These are phyloP conservation scores for Catostylus mosaicus DNA, from an alignment of 30 jellyfish, hydroid and myxozoan species.

Conservation along the genomic window DNA sequence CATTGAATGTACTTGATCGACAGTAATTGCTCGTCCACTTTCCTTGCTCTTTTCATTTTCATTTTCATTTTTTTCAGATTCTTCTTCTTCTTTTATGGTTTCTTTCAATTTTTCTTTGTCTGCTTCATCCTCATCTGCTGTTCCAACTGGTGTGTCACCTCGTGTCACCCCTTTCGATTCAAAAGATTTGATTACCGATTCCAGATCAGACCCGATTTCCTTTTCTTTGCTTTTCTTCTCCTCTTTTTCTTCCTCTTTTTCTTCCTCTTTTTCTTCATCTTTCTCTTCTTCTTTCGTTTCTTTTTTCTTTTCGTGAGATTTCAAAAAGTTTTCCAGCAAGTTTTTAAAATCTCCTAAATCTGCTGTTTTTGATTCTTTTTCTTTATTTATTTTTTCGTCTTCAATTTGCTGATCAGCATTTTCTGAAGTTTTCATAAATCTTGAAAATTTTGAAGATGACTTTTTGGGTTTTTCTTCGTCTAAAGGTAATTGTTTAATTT, in stretches of 20 bases:
- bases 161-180: conserved; percentile 11
- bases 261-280: too few relatives aligned
- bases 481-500: conserved; percentile 9
- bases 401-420: not conserved
- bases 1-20: conserved; percentile 56
- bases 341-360: conserved; percentile 12
- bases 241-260: too few relatives aligned
- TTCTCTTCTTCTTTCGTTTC: not conserved
- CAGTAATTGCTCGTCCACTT: not conserved
- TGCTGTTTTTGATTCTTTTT: not conserved
- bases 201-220: conserved; percentile 8
- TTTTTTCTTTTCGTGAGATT: not conserved
- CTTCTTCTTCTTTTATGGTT: not conserved
- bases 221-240: not conserved
- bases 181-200: conserved; percentile 11
- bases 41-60: not conserved
- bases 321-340: not conserved
- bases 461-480: conserved; percentile 17
- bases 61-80: not conserved
- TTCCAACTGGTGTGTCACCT: conserved; percentile 13
- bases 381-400: not conserved
- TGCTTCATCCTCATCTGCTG: conserved; percentile 34
- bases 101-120: conserved; percentile 19
- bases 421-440: not conserved
- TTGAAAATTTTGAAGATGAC: not conserved